phyloP scores from a whole-genome alignment of 2,113 vertebrate species.

The Redunca redunca region DNA sequence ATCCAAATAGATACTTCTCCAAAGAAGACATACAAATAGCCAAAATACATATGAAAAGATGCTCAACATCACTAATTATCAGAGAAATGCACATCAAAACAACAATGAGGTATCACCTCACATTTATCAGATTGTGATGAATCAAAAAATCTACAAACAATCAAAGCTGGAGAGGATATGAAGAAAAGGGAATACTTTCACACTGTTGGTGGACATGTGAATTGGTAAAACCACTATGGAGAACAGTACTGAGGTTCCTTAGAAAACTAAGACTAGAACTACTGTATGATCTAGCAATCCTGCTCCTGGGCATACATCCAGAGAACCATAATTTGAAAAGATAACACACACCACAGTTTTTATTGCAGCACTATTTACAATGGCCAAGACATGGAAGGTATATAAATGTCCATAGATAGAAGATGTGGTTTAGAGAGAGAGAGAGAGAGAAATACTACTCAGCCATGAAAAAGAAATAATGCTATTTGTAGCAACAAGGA shows the following conservation, averaged over 20 bases:
- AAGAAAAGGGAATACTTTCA: neutral
- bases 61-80: neutral
- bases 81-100: neutral
- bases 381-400: neutral
- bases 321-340: neutral
- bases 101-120: neutral
- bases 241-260: neutral
- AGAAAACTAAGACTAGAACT: neutral
- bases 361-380: neutral
- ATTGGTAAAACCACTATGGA: neutral
- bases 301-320: neutral
- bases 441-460: neutral
- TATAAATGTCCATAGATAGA: neutral
- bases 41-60: neutral
- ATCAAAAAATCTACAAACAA: neutral
- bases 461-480: neutral
- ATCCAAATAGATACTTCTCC: neutral
- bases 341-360: neutral
- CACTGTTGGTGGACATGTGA: neutral
- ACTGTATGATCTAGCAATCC: neutral
- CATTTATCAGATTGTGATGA: neutral
- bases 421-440: neutral
- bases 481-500: neutral
- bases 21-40: neutral
- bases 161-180: neutral